Percentiles rank a stretch among this genome's conserved stretches.
Evolutionary conservation across 2,113 vertebrate genomes (phyloP).

Genomic region (Pica pica): DNA sequence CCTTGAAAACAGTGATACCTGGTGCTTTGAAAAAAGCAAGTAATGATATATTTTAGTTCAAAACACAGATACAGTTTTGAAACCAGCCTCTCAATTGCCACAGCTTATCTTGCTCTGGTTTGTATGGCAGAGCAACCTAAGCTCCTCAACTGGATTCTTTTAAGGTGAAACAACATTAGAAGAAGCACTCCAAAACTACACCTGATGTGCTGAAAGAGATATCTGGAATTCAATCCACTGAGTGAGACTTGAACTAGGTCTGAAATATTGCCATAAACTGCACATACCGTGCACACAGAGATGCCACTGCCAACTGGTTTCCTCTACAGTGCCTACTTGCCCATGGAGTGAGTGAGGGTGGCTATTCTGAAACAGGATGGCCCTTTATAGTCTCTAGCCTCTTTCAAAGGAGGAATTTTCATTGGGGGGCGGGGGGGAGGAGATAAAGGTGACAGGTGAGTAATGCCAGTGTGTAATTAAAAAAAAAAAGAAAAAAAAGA

Average conservation of each 20-base stretch:
- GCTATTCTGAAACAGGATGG: neutral
- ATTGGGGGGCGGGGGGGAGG: no score
- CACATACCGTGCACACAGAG: neutral
- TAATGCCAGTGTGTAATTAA: accelerated
- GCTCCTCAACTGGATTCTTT: neutral
- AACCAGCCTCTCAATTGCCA: neutral
- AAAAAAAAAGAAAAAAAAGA: neutral
- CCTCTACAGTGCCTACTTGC: neutral
- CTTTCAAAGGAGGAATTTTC: neutral
- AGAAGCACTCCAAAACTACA: neutral
- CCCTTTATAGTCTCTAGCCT: neutral
- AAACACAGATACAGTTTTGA: neutral
- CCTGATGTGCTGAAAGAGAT: neutral
- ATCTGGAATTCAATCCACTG: neutral
- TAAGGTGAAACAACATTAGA: neutral
- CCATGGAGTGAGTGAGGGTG: neutral
- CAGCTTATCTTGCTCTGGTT: neutral
- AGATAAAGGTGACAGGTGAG: neutral
- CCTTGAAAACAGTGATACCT: neutral
- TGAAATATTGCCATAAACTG: neutral
- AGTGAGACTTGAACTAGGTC: neutral
- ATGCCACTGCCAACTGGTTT: neutral
- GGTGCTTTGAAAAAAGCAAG: neutral
- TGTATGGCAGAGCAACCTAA: neutral
- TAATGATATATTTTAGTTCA: neutral